Evolutionary conservation across 2,797 vertebrate genomes (phyloP).

Genomic region (Pangasius krempfi): DNA sequence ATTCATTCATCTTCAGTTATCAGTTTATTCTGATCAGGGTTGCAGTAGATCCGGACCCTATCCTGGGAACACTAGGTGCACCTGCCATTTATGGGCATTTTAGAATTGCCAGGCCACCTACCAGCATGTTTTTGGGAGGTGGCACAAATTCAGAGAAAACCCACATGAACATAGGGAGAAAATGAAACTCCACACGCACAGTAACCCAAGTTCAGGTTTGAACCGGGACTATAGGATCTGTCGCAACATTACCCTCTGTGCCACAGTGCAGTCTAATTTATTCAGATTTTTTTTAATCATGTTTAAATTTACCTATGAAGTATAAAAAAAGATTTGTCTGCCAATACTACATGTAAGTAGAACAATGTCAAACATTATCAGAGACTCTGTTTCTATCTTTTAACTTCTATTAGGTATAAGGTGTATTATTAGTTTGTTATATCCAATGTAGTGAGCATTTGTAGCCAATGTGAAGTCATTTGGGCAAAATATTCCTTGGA

Average conservation of each 20-base stretch:
- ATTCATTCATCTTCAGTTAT: neutral
- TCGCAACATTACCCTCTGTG: neutral
- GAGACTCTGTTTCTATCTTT: neutral
- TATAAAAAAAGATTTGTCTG: neutral
- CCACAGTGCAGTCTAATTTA: neutral
- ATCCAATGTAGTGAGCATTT: neutral
- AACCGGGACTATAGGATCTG: neutral
- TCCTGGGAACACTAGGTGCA: neutral
- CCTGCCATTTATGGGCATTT: neutral
- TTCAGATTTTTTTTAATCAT: neutral
- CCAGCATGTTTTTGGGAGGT: neutral
- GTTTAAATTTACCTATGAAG: neutral
- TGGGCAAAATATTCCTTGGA: neutral
- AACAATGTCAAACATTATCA: neutral
- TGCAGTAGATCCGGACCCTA: neutral
- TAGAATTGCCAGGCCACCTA: neutral
- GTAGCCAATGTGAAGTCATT: neutral
- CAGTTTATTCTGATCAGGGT: neutral
- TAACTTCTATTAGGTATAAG: neutral
- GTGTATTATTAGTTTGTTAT: neutral
- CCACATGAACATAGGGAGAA: neutral
- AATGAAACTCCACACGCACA: neutral
- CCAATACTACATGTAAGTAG: neutral
- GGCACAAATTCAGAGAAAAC: constrained; percentile 3
- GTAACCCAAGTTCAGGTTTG: neutral